Base-by-base conservation (phyloP, 1,140 invertebrate species). In the Drosophila bifasciata region DNA sequence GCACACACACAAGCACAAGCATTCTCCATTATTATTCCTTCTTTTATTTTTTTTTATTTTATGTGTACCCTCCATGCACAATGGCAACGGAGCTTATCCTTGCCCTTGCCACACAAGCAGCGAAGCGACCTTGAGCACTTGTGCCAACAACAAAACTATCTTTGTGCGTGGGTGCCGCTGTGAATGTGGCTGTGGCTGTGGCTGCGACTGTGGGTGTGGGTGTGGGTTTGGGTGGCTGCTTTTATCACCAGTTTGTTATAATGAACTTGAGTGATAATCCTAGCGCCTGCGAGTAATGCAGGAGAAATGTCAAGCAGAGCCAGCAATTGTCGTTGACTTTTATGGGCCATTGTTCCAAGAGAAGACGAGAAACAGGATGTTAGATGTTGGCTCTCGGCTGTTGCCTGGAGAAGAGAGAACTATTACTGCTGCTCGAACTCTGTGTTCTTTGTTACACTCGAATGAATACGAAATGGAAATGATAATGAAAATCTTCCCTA, bases 261-360 rank as follows among this genome's bases (percentile, higher is more conserved):
- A 86, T 80, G 80, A 86, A 86, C 80, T 84, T 69, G 72, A 80
- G 81, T 73, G 80, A 84, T 84, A 84, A 85, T 84, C 76, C 80
- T 76, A 73, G 76, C 72, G 76, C 59, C 59, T 55, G 69, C 53
- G 45, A 73, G 56, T 64, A 61, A 46, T 64, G 67, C 51, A 56
- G 55, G 39, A 81, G 63, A 68, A 81, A 73, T 81, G 78, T 81
- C 78, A 81, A 83, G 79, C 70, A 60, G 59, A 13, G 32, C 32
- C 5, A 36, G 59, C 46, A 32, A 44, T 61, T 49, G 56, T 62
- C 57, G 57, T 79, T 69, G 49, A 73, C 69, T 72, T 62, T 72
- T 55, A 72, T 50, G 69, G 32, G 68, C 69, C 69, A 63, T 73
- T 73, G 70, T 73, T 73, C 25, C 32, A 25, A 36, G 19, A n/a